Conservation (phyloP, 2,113 vertebrate species). For the Motacilla alba region DNA sequence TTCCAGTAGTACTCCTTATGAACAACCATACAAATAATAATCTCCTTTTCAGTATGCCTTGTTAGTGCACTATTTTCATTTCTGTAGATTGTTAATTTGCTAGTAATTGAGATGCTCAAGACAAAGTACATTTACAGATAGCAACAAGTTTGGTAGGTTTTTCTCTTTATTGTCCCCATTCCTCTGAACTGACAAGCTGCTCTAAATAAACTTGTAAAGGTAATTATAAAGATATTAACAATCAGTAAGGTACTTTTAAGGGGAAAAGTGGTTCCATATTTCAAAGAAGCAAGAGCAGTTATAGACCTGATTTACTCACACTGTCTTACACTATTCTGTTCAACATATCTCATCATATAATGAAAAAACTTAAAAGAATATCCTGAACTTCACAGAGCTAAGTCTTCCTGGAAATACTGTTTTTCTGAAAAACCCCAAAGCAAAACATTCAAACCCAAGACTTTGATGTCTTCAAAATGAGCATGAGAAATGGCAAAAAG, state of each 20-base stretch:
- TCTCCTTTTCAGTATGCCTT: not conserved
- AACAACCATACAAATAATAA: not conserved
- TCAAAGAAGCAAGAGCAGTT: not conserved
- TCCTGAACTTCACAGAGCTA: not conserved
- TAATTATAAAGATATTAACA: not conserved
- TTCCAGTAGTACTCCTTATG: not conserved
- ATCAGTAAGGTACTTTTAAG: not conserved
- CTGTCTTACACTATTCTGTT: not conserved
- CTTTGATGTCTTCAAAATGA: not conserved
- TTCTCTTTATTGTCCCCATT: not conserved
- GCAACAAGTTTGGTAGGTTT: not conserved
- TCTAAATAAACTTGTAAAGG: not conserved
- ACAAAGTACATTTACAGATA: not conserved
- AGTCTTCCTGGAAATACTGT: not conserved
- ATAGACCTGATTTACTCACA: not conserved
- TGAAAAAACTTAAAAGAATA: not conserved
- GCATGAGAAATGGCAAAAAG: not conserved
- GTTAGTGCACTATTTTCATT: not conserved
- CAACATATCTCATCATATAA: not conserved
- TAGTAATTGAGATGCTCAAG: not conserved
- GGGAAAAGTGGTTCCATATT: not conserved
- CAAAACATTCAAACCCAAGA: not conserved
- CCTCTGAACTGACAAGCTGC: not conserved
- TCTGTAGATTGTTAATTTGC: not conserved
- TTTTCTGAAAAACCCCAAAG: not conserved